A percentile compares a stretch with the other conserved stretches of the same genome.
Evolutionary conservation across 1,140 invertebrate species (phyloP).

Genomic region (Lasioglossum albipes): DNA sequence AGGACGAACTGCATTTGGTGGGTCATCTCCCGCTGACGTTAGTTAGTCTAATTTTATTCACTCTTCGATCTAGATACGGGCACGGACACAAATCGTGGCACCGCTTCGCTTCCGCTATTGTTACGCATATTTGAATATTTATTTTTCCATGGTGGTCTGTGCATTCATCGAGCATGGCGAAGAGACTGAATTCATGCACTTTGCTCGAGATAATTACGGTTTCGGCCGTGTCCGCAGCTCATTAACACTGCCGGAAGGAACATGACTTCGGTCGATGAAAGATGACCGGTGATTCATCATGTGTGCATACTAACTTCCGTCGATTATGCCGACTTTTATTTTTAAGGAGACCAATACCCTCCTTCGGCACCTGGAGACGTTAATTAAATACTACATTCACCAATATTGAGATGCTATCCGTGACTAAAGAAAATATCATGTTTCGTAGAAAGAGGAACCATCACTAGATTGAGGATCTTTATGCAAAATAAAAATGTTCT

Average conservation of each 20-base stretch:
- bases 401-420: too few relatives aligned
- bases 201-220: slow-evolving; percentile 54
- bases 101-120: neutral
- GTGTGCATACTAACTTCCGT: slow-evolving; percentile 31
- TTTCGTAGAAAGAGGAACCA: too few relatives aligned
- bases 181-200: slow-evolving; percentile 59
- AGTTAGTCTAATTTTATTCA: neutral
- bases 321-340: neutral
- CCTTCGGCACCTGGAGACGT: too few relatives aligned
- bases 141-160: slow-evolving; percentile 43
- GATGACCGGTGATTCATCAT: slow-evolving; percentile 16
- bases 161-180: slow-evolving; percentile 49
- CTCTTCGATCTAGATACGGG: neutral
- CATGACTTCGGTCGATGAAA: slow-evolving; percentile 35
- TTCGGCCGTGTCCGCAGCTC: slow-evolving; percentile 43
- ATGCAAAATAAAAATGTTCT: too few relatives aligned
- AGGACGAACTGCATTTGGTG: too few relatives aligned
- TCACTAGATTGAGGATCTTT: too few relatives aligned
- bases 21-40: too few relatives aligned
- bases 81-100: neutral
- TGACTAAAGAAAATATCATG: too few relatives aligned
- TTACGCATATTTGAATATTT: slow-evolving; percentile 63
- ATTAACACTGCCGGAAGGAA: slow-evolving; percentile 51
- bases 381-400: too few relatives aligned
- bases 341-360: too few relatives aligned